These are phyloP conservation scores for Leucania comma DNA, from an alignment of 2,888 invertebrate genomes.

Conservation along the genomic window DNA sequence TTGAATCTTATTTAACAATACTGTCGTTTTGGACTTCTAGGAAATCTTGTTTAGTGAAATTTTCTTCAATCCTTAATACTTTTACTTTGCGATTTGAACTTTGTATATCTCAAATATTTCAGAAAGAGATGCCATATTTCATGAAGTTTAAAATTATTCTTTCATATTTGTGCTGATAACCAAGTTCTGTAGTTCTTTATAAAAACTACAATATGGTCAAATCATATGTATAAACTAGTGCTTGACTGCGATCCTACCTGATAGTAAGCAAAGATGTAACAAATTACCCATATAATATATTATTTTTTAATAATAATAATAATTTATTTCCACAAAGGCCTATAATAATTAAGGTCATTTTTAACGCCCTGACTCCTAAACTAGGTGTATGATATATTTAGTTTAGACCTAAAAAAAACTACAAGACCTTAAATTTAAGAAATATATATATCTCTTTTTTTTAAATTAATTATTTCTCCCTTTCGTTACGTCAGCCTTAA, in stretches of 20 bases:
- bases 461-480: background rate
- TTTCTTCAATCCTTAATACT: background rate
- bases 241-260: no score
- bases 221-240: no score
- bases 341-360: no score
- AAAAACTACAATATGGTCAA: background rate
- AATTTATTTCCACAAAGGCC: no score
- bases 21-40: constrained; percentile 14
- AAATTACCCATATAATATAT: background rate
- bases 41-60: background rate
- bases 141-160: constrained; percentile 6
- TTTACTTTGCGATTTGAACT: background rate
- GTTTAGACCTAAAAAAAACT: no score
- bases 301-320: no score
- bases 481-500: constrained; percentile 57
- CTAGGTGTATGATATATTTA: no score
- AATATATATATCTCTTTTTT: background rate
- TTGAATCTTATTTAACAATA: constrained; percentile 34
- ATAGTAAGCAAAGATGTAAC: no score
- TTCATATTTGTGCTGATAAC: background rate
- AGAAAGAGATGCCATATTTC: background rate
- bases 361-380: no score
- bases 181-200: background rate
- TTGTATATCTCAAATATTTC: background rate
- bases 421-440: no score